Evolutionary conservation across 64 coral and sea anemone species (phyloP).

Genomic region (Porites lutea): DNA sequence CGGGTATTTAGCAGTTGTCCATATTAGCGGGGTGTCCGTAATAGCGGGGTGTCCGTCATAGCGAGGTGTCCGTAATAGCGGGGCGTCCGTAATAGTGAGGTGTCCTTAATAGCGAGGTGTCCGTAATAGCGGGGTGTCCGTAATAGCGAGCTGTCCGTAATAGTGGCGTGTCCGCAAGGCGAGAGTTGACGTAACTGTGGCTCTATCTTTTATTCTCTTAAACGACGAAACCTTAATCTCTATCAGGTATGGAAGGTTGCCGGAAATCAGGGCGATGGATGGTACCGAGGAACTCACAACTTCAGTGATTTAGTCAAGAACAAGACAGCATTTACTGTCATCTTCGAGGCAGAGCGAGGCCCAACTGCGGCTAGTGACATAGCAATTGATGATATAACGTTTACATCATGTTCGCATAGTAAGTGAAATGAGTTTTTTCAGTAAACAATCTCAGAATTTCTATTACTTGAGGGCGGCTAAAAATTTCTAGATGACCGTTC

Average conservation of each 20-base stretch:
- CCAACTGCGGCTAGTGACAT: conserved; percentile 75
- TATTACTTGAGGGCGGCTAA: no score
- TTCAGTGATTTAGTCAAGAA: conserved; percentile 56
- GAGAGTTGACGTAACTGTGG: no score
- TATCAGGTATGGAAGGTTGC: conserved; percentile 76
- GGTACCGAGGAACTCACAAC: conserved; percentile 67
- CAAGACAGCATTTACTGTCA: conserved; percentile 56
- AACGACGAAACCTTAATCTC: background rate
- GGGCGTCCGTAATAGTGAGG: no score
- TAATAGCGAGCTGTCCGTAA: no score
- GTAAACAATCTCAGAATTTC: background rate
- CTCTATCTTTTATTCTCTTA: background rate
- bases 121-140: no score
- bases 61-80: no score
- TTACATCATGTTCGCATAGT: conserved; percentile 66
- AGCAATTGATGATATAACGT: conserved; percentile 87
- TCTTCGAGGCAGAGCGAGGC: conserved; percentile 69
- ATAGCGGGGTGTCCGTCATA: no score
- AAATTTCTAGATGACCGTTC: no score
- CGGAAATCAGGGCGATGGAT: conserved; percentile 93
- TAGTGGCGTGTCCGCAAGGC: no score
- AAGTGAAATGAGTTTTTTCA: background rate
- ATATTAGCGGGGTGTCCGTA: no score
- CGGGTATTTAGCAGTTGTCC: no score
- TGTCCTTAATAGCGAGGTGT: no score